Evolutionary conservation across 2,797 vertebrate genomes (phyloP), one percentile per base, ranked within the genome.

Genomic region (Pogoniulus pusillus): DNA sequence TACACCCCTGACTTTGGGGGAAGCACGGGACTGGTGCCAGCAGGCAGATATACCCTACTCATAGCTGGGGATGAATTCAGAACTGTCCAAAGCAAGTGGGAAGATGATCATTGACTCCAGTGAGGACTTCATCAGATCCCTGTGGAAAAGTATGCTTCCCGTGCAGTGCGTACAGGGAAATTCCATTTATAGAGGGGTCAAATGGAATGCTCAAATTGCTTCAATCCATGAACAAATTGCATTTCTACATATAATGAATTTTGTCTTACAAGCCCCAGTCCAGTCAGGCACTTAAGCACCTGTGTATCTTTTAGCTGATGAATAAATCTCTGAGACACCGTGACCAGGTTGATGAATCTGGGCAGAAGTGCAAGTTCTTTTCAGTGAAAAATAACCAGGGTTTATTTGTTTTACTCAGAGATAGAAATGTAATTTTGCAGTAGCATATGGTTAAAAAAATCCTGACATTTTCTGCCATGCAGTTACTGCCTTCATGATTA

Each of bases 151-250:
- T 85, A 70, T 23, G 45, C 27, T 89, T 68, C 19, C 58, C 35
- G 22, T 69, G 74, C 95, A 57, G 24, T 27, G 37, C 6, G 2
- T 39, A 43, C 23, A 65, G 69, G 85, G 34, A 93, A 83, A 43
- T 58, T 85, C 93, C 57, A 60, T 93, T 94, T 91, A 85, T 37
- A 82, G 30, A 55, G 37, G 32, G 66, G 35, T 82, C 75, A 90
- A 93, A 91, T 82, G 47, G 92, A 95, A 93, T 45, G 35, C 43
- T 94, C 79, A 77, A 13, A 76, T 90, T 91, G 29, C 73, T 94
- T 91, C 91, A 90, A 64, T 80, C 59, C 66, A 66, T 0, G 6
- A 89, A 34, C 29, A 94, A 87, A 91, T 83, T 78, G 34, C 5
- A 0, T 87, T 95, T 91, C 53, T 83, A 78, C n/a, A 60, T 78